phyloP scores from a whole-genome alignment of 2,888 invertebrate genomes.

The Pilophorus perplexus region DNA sequence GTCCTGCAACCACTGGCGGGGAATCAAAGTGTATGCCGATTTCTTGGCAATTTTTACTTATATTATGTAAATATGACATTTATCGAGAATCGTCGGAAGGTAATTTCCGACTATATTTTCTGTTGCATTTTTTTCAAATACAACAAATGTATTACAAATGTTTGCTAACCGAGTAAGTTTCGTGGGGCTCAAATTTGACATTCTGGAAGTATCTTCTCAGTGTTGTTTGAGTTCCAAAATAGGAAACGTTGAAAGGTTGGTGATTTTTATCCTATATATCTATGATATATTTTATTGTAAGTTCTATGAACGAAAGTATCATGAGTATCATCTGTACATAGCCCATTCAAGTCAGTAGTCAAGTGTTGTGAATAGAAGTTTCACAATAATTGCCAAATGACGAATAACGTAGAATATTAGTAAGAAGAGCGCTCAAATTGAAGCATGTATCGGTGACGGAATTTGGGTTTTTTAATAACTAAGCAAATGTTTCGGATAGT shows the following conservation, averaged over 20 bases:
- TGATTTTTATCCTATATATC: constrained; percentile 94
- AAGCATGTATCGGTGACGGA: too few relatives aligned
- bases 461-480: too few relatives aligned
- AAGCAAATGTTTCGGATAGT: too few relatives aligned
- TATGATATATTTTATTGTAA: constrained; percentile 94
- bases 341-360: too few relatives aligned
- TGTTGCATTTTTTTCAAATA: constrained; percentile 37
- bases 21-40: constrained; percentile 48
- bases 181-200: constrained; percentile 9
- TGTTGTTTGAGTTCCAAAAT: too few relatives aligned
- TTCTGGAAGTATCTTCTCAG: constrained; percentile 4
- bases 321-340: too few relatives aligned
- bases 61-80: constrained; percentile 22
- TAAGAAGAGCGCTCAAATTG: too few relatives aligned
- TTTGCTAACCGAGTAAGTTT: constrained; percentile 48
- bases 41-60: constrained; percentile 44
- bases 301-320: constrained; percentile 94
- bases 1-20: constrained; percentile 37
- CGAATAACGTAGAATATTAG: too few relatives aligned
- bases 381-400: too few relatives aligned
- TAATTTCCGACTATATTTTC: constrained; percentile 55
- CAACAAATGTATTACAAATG: too few relatives aligned
- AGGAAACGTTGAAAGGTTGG: constrained; percentile 55
- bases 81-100: too few relatives aligned
- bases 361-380: too few relatives aligned